Conservation (phyloP, 2,797 vertebrate genomes). For the Poecilia wingei region DNA sequence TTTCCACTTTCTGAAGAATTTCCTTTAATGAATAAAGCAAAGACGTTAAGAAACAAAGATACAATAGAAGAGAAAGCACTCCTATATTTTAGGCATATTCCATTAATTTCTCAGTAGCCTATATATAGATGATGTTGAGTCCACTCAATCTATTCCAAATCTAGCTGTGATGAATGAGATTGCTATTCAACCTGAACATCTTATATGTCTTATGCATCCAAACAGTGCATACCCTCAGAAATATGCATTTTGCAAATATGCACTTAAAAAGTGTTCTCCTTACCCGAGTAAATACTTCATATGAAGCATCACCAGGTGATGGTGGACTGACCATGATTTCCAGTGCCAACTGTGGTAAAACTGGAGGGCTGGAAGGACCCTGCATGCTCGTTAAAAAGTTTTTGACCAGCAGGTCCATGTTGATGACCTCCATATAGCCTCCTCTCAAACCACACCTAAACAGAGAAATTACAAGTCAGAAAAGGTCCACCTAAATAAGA, state of each 20-base stretch:
- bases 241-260: background rate
- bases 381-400: background rate
- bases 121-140: background rate
- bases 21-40: conserved; percentile 58
- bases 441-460: conserved; percentile 50
- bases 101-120: background rate
- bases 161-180: background rate
- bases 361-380: accelerated
- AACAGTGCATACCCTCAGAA: background rate
- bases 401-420: conserved; percentile 35
- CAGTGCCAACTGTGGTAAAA: conserved; percentile 28
- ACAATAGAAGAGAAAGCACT: background rate
- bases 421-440: conserved; percentile 40
- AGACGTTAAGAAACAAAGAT: background rate
- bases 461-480: background rate
- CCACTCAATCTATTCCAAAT: background rate
- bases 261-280: too few species aligned
- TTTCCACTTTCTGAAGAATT: conserved; percentile 22
- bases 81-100: background rate
- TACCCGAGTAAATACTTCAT: background rate
- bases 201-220: background rate
- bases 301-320: conserved; percentile 21
- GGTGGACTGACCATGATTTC: conserved; percentile 43
- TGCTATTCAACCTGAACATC: background rate
- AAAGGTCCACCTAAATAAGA: background rate